Conservation (phyloP, 1,140 invertebrate species). For the Asbolus verrucosus region DNA sequence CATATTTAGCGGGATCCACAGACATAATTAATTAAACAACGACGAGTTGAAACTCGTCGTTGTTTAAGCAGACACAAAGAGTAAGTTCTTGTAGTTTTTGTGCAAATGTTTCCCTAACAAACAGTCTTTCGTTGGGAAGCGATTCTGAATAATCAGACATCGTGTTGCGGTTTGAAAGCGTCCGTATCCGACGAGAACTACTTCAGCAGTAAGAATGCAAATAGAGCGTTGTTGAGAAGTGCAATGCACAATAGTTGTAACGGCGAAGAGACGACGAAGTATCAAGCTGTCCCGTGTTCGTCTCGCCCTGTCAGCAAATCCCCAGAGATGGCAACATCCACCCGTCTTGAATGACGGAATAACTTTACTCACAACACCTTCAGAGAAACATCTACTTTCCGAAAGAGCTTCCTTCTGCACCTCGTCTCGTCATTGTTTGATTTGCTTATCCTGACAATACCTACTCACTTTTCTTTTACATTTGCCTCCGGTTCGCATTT, state of each 20-base stretch:
- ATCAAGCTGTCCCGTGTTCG: slow-evolving; percentile 57
- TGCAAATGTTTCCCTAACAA: too few relatives aligned
- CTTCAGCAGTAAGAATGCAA: slow-evolving; percentile 17
- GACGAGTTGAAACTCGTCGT: too few relatives aligned
- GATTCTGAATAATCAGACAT: neutral
- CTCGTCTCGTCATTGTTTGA: slow-evolving; percentile 45
- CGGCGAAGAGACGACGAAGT: slow-evolving; percentile 36
- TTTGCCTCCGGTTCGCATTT: slow-evolving; percentile 30
- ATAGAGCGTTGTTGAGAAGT: slow-evolving; percentile 31
- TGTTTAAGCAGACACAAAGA: too few relatives aligned
- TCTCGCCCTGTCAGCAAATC: slow-evolving; percentile 54
- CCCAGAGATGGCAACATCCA: slow-evolving; percentile 53
- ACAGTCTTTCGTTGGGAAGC: neutral
- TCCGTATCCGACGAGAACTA: neutral
- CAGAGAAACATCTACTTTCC: slow-evolving; percentile 50
- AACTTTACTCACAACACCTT: slow-evolving; percentile 55
- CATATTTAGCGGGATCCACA: too few relatives aligned
- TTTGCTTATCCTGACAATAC: slow-evolving; percentile 50
- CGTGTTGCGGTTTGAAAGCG: neutral
- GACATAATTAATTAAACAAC: too few relatives aligned
- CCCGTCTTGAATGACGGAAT: slow-evolving; percentile 57
- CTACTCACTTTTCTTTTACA: slow-evolving; percentile 27
- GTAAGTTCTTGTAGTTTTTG: too few relatives aligned
- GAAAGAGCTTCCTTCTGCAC: slow-evolving; percentile 51
- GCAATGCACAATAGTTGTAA: slow-evolving; percentile 43